Base-by-base conservation (phyloP, 1,140 invertebrate genomes). In the Bombus vancouverensis region DNA sequence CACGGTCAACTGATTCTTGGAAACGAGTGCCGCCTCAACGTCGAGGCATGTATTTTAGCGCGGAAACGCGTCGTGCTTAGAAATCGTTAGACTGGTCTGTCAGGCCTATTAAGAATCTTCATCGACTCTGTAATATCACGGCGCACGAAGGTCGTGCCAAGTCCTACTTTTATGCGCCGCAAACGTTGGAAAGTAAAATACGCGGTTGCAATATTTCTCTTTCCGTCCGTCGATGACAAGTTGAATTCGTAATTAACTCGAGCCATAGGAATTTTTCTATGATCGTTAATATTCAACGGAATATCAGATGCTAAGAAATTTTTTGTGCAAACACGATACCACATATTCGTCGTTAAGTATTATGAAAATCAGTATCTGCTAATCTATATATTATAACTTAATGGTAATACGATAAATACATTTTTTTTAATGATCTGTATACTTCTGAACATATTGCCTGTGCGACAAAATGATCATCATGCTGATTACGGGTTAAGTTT, bases 171-270 rank as follows among this genome's bases (percentile, higher is more conserved):
- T 75, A 66, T 34, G 71, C 75, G 74, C 42, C 10, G 10, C 12
- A 34, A 42, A 44, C 77, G 34, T 65, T 82, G 37, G 79, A 86
- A 86, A 81, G 68, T 68, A 81, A 81, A 73, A 42, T 75, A 72
- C 39, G 32, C 71, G 32, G 25, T 39, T 66, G 42, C 44, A 25
- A 73, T 86, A 25, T 28, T 22, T 77, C n/a, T n/a, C 42, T 70
- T 78, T 53, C 22, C 15, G 32, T 83, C 18, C 13, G 22, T 4
- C 18, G 9, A 34, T 22, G 39, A 12, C 37, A 5, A 25, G 34
- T n/a, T 25, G 82, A 68, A 57, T 57, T 78, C 32, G 12, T 57
- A 71, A 78, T 78, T 68, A 42, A 75, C 13, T n/a, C 18, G 32
- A 34, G 3, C 28, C 18, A 10, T 32, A 15, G 18, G 8, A 70